Percentiles rank a stretch among this genome's conserved stretches.
phyloP scores from a whole-genome alignment of 2,113 vertebrate genomes.

The Elgaria multicarinata region DNA sequence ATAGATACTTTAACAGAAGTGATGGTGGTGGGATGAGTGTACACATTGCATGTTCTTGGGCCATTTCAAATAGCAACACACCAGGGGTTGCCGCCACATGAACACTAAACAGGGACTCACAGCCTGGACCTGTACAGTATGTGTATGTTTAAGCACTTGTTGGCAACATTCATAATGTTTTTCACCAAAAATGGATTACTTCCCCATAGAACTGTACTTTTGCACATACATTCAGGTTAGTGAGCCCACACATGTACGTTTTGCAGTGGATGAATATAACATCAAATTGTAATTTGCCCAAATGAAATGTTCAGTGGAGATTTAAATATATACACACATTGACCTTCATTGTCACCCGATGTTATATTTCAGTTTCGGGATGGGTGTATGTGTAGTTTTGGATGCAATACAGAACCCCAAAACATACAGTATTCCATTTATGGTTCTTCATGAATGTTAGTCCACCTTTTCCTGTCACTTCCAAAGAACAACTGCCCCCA shows the following conservation, averaged over 20 bases:
- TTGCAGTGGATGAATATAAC: background rate
- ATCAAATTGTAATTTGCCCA: background rate
- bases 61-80: background rate
- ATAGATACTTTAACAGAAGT: too few relatives aligned
- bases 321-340: background rate
- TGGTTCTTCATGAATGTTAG: background rate
- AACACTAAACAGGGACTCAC: background rate
- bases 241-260: background rate
- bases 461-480: background rate
- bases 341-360: background rate
- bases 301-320: background rate
- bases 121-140: background rate
- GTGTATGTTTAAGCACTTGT: background rate
- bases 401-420: background rate
- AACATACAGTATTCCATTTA: background rate
- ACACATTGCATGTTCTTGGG: background rate
- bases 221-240: background rate
- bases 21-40: background rate
- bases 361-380: background rate
- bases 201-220: background rate
- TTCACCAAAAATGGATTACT: background rate
- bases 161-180: background rate
- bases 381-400: background rate
- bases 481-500: too few relatives aligned
- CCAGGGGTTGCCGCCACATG: background rate